Base-by-base conservation (phyloP, 2,797 vertebrate genomes). In the Malacoctenus gilli region DNA sequence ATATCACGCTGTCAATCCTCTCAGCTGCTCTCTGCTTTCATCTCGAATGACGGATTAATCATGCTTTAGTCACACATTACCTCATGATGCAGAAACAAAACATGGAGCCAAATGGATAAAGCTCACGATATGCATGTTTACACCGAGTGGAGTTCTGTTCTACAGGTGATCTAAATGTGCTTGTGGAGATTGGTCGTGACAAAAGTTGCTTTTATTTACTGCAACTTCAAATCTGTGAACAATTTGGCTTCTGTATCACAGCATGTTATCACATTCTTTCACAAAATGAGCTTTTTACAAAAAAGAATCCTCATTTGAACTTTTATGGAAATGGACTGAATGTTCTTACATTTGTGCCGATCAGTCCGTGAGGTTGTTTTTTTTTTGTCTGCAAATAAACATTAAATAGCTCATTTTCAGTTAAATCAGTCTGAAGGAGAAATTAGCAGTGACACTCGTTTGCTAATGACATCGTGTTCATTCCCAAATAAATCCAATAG, bases 361-460 rank as follows among this genome's bases (percentile, higher is more conserved):
- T 9, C 25, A 28, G 1, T 5, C 25, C 9, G 6, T 28, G 25
- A 28, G 25, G 8, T 18, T 47, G 49, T 59, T 15, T 28, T 4
- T 38, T 47, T 53, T 59, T 15, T 28, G 6, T 38, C 15, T 3
- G 21, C 10, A 13, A n/a, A 14, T 2, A 13, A n/a, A n/a, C 22
- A 13, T 8, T 12, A 21, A 40, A 30, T 2, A 52, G 53, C 52
- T 62, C 8, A 5, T n/a, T 13, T 49, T 50, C 3, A 30, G 2
- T 54, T 34, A 25, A 46, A 34, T 56, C 16, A 21, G 8, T 59
- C 28, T 67, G 28, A 43, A 49, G 43, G 3, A 16, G 10, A 35
- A 30, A 57, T 53, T n/a, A 15, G 37, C 13, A 36, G 20, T 51
- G 31, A 21, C 7, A 7, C 15, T 61, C 23, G 20, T 62, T 60